These are phyloP conservation scores for Euura saliciscinereae DNA, from an alignment of 1,140 invertebrate species.

Conservation along the genomic window DNA sequence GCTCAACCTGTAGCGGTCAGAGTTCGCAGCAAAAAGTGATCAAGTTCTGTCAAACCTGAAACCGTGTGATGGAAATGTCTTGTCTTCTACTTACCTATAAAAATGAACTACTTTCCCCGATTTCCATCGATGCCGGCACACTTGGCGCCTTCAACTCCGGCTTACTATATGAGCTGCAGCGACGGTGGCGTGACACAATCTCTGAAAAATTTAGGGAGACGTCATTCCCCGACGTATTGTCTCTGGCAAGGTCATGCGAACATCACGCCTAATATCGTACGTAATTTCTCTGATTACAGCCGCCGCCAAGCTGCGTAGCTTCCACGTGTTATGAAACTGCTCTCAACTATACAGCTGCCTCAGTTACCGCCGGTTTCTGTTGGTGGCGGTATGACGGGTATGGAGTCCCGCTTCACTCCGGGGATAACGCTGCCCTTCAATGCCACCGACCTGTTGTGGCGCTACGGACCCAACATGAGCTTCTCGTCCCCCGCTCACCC, in stretches of 20 bases:
- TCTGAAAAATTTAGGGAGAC: no score
- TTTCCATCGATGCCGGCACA: no score
- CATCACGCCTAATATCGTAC: not conserved
- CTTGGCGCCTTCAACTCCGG: no score
- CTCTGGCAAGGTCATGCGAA: not conserved
- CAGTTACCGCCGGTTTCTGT: constrained; percentile 66
- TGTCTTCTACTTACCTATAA: no score
- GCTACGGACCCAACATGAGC: constrained; percentile 72
- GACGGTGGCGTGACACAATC: no score
- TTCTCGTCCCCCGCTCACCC: constrained; percentile 68
- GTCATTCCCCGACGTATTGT: not conserved
- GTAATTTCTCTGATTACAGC: not conserved
- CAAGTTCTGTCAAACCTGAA: no score
- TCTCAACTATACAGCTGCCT: constrained; percentile 63
- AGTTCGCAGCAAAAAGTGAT: no score
- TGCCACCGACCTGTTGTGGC: constrained; percentile 79
- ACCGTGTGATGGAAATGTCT: no score
- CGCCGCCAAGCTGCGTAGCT: constrained; percentile 10
- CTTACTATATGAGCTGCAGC: no score
- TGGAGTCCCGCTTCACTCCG: constrained; percentile 66
- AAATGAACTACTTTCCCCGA: no score
- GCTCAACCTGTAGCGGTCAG: no score
- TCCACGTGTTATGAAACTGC: constrained; percentile 67
- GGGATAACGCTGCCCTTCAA: constrained; percentile 72
- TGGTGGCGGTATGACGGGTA: constrained; percentile 60